phyloP scores from a whole-genome alignment of 2,113 vertebrate species.

The Forbesichthys agassizii region DNA sequence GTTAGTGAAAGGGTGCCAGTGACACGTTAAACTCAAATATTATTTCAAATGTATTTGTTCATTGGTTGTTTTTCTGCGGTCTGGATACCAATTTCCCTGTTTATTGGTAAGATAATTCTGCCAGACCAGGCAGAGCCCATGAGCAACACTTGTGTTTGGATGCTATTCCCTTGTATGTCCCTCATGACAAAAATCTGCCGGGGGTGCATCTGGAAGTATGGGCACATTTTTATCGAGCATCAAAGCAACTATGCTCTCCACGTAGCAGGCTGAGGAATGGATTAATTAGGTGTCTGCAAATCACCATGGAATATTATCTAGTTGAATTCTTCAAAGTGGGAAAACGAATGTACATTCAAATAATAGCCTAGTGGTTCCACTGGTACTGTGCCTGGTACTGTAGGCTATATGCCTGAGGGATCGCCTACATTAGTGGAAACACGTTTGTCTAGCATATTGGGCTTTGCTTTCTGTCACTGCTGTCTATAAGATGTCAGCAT shows the following conservation, averaged over 20 bases:
- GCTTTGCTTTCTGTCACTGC: too few relatives aligned
- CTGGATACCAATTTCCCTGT: not conserved
- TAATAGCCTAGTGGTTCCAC: conserved; percentile 35
- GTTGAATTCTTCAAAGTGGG: conserved; percentile 43
- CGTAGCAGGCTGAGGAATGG: conserved; percentile 36
- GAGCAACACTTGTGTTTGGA: conserved; percentile 40
- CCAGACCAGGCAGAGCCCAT: conserved; percentile 23
- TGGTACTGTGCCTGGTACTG: not conserved
- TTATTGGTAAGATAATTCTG: conserved; percentile 25
- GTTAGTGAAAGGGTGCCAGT: too few relatives aligned
- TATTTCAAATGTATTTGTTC: too few relatives aligned
- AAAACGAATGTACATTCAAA: conserved; percentile 51
- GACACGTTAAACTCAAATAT: too few relatives aligned
- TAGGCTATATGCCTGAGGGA: too few relatives aligned
- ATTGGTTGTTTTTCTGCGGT: too few relatives aligned
- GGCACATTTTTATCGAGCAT: conserved; percentile 45
- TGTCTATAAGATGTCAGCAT: too few relatives aligned
- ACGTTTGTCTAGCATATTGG: too few relatives aligned
- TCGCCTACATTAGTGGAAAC: too few relatives aligned
- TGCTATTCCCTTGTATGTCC: conserved; percentile 26
- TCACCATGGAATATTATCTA: conserved; percentile 19
- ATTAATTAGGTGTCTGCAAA: conserved; percentile 58
- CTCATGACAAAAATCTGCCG: conserved; percentile 27
- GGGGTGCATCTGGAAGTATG: conserved; percentile 34
- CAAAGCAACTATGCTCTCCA: conserved; percentile 41